Base-by-base conservation (phyloP, 2,888 invertebrate genomes). In the Euphydryas editha region DNA sequence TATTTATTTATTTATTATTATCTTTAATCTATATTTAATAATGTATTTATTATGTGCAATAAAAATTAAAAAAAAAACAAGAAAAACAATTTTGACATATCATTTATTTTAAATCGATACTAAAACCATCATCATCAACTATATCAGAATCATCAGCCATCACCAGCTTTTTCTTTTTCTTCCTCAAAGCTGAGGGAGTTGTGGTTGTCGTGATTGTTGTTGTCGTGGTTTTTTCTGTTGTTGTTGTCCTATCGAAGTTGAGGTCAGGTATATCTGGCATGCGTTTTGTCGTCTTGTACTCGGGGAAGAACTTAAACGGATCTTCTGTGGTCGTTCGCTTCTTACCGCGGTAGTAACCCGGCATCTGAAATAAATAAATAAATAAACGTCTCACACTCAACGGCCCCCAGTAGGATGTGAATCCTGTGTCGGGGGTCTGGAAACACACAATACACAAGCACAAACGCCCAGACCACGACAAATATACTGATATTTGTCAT, bases 291-390 rank as follows among this genome's bases (percentile, higher is more conserved):
- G 60, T 54, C 36, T 61, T 70, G n/a, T 65, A 18, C 17, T 69
- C 64, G 6, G 69, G 64, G 51, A 68, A 67, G 17, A 61, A 24
- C 0, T 59, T 62, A 15, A 65, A 65, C 1, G 75, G 72, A 20
- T 57, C 73, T 0, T 75, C 71, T 0, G 84, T 81, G 0, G 87
- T 87, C 0, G 85, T 84, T 0, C 75, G 76, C 8, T 69, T 77
- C 24, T 68, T 70, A 1, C 76, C 82, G 2, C 75, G 76, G 73
- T 87, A 86, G 76, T 88, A 83, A 0, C 17, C 60, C 0, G 87
- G 82, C 86, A 88, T 88, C 89, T 88, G 78, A 46, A 55, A 59
- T 13, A 47, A 47, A 20, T 13, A 17, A n/a, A n/a, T n/a, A n/a
- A n/a, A n/a, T n/a, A n/a, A n/a, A n/a, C n/a, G n/a, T n/a, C n/a